Base-by-base conservation (phyloP, 1,140 invertebrate species). In the Apis laboriosa region DNA sequence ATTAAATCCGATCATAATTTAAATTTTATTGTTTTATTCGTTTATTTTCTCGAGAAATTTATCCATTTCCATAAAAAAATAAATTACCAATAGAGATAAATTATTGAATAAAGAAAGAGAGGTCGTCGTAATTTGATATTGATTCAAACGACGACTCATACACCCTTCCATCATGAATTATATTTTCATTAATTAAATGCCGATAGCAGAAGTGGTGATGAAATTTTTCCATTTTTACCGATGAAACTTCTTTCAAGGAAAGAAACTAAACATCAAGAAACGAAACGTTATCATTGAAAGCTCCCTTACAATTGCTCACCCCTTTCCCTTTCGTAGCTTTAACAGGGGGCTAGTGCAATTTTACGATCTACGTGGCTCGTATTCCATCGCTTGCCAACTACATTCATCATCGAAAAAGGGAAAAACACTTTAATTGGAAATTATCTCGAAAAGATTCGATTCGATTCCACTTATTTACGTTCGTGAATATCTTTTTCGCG, bases 241-340 rank as follows among this genome's bases (percentile, higher is more conserved):
- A 55, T 13, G 66, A 15, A 78, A 60, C 66, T 43, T 28, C 53
- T 28, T 19, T 12, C 24, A 13, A 55, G n/a, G 51, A 13, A 55
- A 19, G 15, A 77, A 77, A 77, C 53, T 56, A 56, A 56, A 17
- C 15, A 56, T 24, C 28, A 9, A 17, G 49, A 9, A 21, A 51
- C 19, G n/a, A 43, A n/a, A 70, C 51, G 77, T 78, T 78, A 60
- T 71, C 43, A 61, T 60, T 61, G 77, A 78, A 78, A 70, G 55
- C 66, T 78, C 55, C 12, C 66, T 11, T 21, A 28, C 66, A 24
- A 78, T 60, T 58, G 64, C 64, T 24, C n/a, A 4, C 43, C 55
- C 55, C n/a, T 68, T 55, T 15, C 43, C 43, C 43, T 70, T 60
- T 60, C 53, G 55, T 64, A n/a, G 60, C 24, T 19, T 63, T 76